Conservation (phyloP, 2,797 vertebrate species). For the Melanotaenia pygmaea region DNA sequence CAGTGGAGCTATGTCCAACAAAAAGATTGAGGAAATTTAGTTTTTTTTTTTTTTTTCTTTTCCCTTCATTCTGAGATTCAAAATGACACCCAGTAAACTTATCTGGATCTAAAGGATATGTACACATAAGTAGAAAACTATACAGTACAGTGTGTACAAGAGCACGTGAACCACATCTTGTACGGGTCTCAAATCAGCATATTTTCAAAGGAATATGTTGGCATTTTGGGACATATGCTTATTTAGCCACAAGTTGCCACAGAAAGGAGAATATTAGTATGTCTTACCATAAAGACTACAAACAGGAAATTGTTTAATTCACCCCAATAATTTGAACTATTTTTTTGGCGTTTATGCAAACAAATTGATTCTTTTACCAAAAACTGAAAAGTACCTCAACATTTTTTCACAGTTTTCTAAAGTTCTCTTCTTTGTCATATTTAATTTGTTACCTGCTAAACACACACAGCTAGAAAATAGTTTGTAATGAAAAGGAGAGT, state of each 20-base stretch:
- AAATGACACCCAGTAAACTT: conserved; percentile 27
- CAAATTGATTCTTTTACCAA: too few species aligned
- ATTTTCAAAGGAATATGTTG: conserved; percentile 24
- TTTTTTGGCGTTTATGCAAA: too few species aligned
- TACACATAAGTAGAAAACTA: conserved; percentile 64
- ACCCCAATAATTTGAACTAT: too few species aligned
- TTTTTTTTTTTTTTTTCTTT: neutral
- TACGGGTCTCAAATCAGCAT: conserved; percentile 70
- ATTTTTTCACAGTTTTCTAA: too few species aligned
- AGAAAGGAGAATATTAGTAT: neutral
- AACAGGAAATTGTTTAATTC: too few species aligned
- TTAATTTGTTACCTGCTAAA: too few species aligned
- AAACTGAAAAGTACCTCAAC: too few species aligned
- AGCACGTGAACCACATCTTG: conserved; percentile 62
- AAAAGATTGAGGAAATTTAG: neutral
- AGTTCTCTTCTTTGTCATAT: too few species aligned
- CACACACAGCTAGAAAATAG: too few species aligned
- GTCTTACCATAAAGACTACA: neutral
- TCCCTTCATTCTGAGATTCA: conserved; percentile 14
- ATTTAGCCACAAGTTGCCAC: neutral
- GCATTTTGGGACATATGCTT: conserved; percentile 33
- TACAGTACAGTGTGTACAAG: conserved; percentile 76
- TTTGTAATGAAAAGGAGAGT: neutral
- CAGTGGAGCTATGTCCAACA: neutral
- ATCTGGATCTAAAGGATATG: conserved; percentile 34